A percentile compares a stretch with the other conserved stretches of the same genome.
Conservation (phyloP, 23 tunicate species). For the Styela plicata region DNA sequence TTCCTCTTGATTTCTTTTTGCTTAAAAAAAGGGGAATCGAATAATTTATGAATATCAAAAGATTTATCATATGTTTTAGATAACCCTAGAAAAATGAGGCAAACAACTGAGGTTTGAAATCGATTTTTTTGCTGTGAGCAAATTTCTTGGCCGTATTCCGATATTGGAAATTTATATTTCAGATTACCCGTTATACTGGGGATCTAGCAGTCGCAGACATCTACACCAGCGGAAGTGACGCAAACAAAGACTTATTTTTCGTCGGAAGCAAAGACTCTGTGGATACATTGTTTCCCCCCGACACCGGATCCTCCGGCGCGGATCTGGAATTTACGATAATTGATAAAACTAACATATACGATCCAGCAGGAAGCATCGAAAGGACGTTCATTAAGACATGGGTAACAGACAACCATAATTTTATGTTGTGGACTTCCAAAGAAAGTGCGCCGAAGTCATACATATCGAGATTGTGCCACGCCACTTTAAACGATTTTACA, state of each 20-base stretch:
- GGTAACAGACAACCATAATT: constrained; percentile 7
- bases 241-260: neutral
- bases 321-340: neutral
- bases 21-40: too few relatives aligned
- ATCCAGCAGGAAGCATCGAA: neutral
- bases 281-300: neutral
- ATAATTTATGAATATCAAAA: too few relatives aligned
- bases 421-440: constrained; percentile 10
- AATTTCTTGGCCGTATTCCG: too few relatives aligned
- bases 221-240: neutral
- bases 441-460: neutral
- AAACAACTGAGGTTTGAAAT: too few relatives aligned
- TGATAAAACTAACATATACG: neutral
- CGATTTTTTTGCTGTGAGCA: too few relatives aligned
- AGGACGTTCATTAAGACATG: constrained; percentile 6
- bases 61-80: too few relatives aligned
- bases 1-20: too few relatives aligned
- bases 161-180: too few relatives aligned
- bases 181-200: neutral
- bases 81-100: too few relatives aligned
- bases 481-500: neutral
- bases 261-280: neutral
- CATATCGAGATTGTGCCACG: constrained; percentile 15
- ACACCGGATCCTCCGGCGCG: neutral
- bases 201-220: neutral